Evolutionary conservation across 2,113 vertebrate species (phyloP), one percentile per base, ranked within the genome.

Genomic region (Edolisoma coerulescens): DNA sequence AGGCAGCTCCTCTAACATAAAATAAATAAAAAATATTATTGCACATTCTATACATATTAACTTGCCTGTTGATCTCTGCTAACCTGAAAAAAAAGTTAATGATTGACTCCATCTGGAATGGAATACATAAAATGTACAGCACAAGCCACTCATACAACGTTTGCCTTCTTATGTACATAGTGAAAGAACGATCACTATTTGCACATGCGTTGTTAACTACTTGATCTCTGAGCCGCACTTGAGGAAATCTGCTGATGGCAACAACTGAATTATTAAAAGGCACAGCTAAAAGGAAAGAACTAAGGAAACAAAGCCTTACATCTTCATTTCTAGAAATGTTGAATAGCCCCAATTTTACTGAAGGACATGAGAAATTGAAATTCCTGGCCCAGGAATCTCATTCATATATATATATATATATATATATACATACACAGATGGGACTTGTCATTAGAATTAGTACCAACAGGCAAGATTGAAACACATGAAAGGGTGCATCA

Each of bases 51-150:
- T 28, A 44, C 37, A 64, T 19, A 49, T 61, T 39, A 84, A 73
- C 37, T 56, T 5, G 11, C 68, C 50, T 65, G 23, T 33, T 6
- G 4, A 27, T 78, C 42, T 68, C 81, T 84, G 78, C 61, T 69
- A 90, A 69, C 75, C 41, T 83, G 87, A 94, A 75, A 76, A 67
- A 69, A 39, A 85, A 93, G 94, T 94, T 96, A 96, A 95, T 83
- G 53, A 93, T 73, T 96, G 50, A 94, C 83, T 90, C 54, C 37
- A 57, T 49, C 67, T 92, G 88, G 82, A 95, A 73, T 14, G 67
- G 67, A 90, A 92, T 76, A 94, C 88, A 85, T 63, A 85, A 96
- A 91, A 88, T 61, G 87, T 49, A 89, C 28, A 70, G 80, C 73
- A 69, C 50, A 74, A 94, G 63, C 28, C 67, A 79, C 87, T 85